Evolutionary conservation across 2,888 invertebrate genomes (phyloP).

Genomic region (Pristionchus exspectatus): DNA sequence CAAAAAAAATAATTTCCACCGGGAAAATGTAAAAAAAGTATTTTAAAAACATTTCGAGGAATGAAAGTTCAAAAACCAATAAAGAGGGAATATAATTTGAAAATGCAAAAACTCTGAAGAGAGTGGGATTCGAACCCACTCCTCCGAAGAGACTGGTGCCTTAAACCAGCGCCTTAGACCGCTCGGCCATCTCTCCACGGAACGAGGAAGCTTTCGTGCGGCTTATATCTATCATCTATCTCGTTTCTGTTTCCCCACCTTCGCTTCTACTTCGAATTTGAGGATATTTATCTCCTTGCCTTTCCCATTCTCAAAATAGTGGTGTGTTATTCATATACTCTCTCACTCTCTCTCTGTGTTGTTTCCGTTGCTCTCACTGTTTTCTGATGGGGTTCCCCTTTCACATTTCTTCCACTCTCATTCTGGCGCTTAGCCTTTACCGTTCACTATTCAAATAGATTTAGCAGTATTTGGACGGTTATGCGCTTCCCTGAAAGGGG

Average conservation of each 20-base stretch:
- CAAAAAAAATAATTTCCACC: no score
- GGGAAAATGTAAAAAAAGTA: no score
- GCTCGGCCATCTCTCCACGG: constrained; percentile 85
- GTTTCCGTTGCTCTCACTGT: neutral
- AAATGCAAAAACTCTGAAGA: constrained; percentile 33
- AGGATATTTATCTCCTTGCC: neutral
- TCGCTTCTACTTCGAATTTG: neutral
- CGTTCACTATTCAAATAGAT: neutral
- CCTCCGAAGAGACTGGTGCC: constrained; percentile 91
- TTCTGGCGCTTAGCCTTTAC: neutral
- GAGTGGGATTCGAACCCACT: constrained; percentile 91
- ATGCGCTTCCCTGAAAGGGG: neutral
- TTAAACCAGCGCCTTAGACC: constrained; percentile 91
- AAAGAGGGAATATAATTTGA: neutral
- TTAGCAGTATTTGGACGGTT: neutral
- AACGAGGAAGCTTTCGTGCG: neutral
- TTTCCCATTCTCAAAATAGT: neutral
- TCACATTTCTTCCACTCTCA: neutral
- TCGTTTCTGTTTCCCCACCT: neutral
- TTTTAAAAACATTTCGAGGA: neutral
- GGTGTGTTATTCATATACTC: neutral
- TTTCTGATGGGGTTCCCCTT: neutral
- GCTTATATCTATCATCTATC: neutral
- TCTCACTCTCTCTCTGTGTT: neutral
- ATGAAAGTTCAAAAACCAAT: neutral